Evolutionary conservation across 2,113 vertebrate genomes (phyloP).

Genomic region (Hemicordylus capensis): DNA sequence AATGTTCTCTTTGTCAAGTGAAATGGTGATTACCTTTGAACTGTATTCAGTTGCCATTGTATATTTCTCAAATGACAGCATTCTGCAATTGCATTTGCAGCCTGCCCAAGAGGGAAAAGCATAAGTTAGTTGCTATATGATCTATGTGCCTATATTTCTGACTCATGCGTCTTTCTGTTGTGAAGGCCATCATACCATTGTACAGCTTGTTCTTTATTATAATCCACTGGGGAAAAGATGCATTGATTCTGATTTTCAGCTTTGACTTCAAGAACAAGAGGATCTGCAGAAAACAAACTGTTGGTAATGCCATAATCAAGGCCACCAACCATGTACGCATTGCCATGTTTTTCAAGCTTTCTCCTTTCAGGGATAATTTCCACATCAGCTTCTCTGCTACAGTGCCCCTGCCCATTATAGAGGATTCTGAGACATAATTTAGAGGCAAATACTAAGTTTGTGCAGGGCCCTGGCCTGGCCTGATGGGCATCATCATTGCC

Average conservation of each 20-base stretch:
- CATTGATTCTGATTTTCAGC: conserved; percentile 22
- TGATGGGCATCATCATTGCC: too few species aligned
- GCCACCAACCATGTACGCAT: conserved; percentile 13
- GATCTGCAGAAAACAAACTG: conserved; percentile 21
- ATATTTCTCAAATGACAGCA: conserved; percentile 20
- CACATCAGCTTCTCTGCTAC: neutral
- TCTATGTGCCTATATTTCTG: neutral
- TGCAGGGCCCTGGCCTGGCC: neutral
- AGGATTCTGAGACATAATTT: neutral
- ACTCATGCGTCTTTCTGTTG: neutral
- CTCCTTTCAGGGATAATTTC: neutral
- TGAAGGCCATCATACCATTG: neutral
- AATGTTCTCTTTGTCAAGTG: conserved; percentile 8
- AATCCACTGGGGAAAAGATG: conserved; percentile 8
- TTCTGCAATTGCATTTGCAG: neutral
- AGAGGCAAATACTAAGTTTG: neutral
- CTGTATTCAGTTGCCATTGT: conserved; percentile 4
- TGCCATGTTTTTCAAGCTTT: neutral
- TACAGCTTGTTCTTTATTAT: conserved; percentile 15
- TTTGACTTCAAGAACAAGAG: conserved; percentile 9
- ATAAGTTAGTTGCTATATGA: neutral
- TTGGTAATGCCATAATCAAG: conserved; percentile 38
- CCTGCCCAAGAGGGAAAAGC: neutral
- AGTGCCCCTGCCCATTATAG: neutral
- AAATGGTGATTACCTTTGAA: conserved; percentile 14